Percentiles rank a stretch among this genome's conserved stretches.
phyloP scores from a whole-genome alignment of 2,113 vertebrate genomes.

The Ranitomeya variabilis region DNA sequence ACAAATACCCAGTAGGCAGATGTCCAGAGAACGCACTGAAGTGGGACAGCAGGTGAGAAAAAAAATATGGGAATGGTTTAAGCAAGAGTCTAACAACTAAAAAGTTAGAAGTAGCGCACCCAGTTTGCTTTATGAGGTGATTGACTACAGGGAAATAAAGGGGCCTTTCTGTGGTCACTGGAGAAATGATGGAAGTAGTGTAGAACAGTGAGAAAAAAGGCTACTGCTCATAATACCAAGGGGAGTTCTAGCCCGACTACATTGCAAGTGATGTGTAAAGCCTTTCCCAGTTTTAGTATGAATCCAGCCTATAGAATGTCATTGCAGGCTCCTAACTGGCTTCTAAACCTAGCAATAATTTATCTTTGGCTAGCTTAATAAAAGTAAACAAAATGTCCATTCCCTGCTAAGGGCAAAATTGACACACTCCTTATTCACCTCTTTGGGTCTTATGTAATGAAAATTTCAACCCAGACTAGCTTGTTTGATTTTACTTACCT shows the following conservation, averaged over 20 bases:
- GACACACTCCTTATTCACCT: slow-evolving; percentile 65
- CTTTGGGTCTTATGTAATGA: slow-evolving; percentile 61
- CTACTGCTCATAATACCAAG: background rate
- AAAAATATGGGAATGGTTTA: too few species aligned
- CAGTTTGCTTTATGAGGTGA: too few species aligned
- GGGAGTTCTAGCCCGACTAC: background rate
- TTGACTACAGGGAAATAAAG: too few species aligned
- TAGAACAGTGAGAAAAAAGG: too few species aligned
- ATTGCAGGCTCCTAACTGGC: background rate
- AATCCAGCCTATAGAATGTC: too few species aligned
- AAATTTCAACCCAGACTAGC: slow-evolving; percentile 1
- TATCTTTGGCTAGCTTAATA: background rate
- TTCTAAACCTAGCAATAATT: background rate
- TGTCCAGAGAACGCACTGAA: too few species aligned
- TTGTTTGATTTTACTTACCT: slow-evolving; percentile 69
- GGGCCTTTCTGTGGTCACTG: too few species aligned
- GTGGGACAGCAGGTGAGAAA: too few species aligned
- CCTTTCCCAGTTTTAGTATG: background rate
- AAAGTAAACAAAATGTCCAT: background rate
- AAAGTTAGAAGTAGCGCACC: too few species aligned
- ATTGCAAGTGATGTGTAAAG: background rate
- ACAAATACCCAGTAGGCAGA: too few species aligned
- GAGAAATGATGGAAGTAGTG: too few species aligned
- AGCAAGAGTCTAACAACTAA: too few species aligned
- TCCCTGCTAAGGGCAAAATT: background rate